Percentiles rank a stretch among this genome's conserved stretches.
These are phyloP conservation scores for Meleagris gallopavo DNA, from an alignment of 2,113 vertebrate species.

Conservation along the genomic window DNA sequence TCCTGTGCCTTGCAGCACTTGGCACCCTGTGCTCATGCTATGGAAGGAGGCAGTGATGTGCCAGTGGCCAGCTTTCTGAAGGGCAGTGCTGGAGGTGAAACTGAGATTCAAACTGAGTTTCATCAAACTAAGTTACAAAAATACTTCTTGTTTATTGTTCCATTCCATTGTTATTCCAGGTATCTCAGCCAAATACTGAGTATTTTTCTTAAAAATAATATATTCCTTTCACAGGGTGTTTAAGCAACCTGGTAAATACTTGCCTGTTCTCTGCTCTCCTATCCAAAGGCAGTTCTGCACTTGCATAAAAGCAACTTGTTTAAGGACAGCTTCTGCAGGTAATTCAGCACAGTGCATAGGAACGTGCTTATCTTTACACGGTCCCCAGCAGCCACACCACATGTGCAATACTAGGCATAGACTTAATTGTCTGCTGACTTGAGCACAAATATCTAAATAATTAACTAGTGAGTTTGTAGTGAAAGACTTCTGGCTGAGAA, in stretches of 20 bases:
- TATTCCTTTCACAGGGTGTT: neutral
- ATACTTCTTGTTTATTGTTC: neutral
- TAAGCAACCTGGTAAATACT: constrained; percentile 44
- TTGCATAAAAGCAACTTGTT: neutral
- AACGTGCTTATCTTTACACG: constrained; percentile 33
- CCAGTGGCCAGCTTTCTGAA: neutral
- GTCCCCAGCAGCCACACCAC: constrained; percentile 5
- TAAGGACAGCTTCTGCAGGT: constrained; percentile 10
- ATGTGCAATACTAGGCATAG: constrained; percentile 7
- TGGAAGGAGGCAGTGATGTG: neutral
- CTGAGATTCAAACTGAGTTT: neutral
- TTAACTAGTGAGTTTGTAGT: constrained; percentile 49
- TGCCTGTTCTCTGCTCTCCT: neutral
- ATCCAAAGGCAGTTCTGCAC: neutral
- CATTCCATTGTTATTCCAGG: constrained; percentile 34
- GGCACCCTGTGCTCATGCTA: neutral
- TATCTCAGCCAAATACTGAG: neutral
- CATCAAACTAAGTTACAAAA: constrained; percentile 29
- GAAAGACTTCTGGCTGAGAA: constrained; percentile 48
- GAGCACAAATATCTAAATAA: constrained; percentile 48
- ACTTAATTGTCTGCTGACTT: constrained; percentile 32
- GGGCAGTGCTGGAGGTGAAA: neutral
- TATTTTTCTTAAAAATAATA: constrained; percentile 43
- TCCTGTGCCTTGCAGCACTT: neutral
- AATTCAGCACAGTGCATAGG: neutral